Evolutionary conservation across 2,113 vertebrate genomes (phyloP), one percentile per base, ranked within the genome.

Genomic region (Camarhynchus parvulus): DNA sequence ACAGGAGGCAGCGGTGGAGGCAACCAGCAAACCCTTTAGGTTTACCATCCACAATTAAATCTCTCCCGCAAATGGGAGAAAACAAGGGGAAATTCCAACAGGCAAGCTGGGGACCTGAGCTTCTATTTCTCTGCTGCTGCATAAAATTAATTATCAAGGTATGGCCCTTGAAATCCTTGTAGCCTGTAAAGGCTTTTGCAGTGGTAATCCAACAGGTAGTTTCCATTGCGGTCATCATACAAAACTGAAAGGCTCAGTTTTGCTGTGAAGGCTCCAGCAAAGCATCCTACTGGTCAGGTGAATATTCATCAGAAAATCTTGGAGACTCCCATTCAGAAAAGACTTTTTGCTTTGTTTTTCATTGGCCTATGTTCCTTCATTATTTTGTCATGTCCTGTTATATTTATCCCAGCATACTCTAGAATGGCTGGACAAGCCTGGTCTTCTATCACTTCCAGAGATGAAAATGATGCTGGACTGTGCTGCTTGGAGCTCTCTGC

Each of bases 391-490:
- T 9, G 27, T 69, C 64, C 42, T 64, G 12, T 74, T 91, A 9
- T 7, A 56, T 46, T 18, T 69, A 74, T 62, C 53, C 49, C 66
- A 58, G 30, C n/a, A 72, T 62, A n/a, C 17, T 35, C 22, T 14
- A 30, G 46, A 69, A 13, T 6, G 12, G 66, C 56, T 76, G 83
- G 69, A 67, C 81, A 93, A 87, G 47, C 56, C 80, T 91, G 46
- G 44, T 78, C 56, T 82, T 85, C 82, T 72, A 9, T 79, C 37
- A 23, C 13, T 50, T 13, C 17, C 69, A 86, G 73, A 91, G 79
- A 88, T 83, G 66, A 94, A 95, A 90, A 96, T 83, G 53, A 24
- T 35, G 1, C 42, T 33, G 19, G 58, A 74, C 92, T 80, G 69
- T 90, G 82, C 50, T 91, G 74, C 82, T 44, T 35, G 78, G 89